Percentiles rank a stretch among this genome's conserved stretches.
Conservation (phyloP, 2,113 vertebrate species). For the Archocentrus centrarchus region DNA sequence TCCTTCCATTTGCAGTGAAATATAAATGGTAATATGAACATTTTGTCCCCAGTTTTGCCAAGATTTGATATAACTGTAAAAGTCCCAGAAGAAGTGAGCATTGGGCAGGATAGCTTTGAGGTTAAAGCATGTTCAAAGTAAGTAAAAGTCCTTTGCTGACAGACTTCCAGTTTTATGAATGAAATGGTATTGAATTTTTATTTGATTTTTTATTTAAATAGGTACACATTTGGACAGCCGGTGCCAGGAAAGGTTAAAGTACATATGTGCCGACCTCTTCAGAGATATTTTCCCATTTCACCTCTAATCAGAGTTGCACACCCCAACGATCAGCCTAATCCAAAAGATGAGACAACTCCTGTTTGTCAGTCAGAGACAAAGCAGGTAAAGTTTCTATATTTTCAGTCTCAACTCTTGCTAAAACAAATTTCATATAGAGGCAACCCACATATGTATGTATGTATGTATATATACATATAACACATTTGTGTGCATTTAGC, state of each 20-base stretch:
- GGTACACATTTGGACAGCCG: constrained; percentile 79
- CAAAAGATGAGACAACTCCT: neutral
- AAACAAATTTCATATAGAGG: neutral
- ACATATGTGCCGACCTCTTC: constrained; percentile 41
- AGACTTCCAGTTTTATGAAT: neutral
- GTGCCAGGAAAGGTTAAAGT: constrained; percentile 64
- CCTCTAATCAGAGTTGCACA: neutral
- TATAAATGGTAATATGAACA: neutral
- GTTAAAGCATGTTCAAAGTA: constrained; percentile 71
- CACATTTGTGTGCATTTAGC: too few relatives aligned
- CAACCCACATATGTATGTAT: too few relatives aligned
- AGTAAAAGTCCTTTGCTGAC: constrained; percentile 25
- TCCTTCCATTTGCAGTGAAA: neutral
- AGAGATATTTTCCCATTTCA: accelerated
- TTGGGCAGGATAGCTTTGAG: constrained; percentile 44
- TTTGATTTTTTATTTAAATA: constrained; percentile 22
- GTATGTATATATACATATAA: too few relatives aligned
- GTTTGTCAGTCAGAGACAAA: constrained; percentile 53
- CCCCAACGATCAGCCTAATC: neutral
- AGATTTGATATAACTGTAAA: constrained; percentile 71
- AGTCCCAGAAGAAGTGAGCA: constrained; percentile 27
- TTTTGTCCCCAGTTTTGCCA: constrained; percentile 42
- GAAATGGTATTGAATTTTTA: too few relatives aligned
- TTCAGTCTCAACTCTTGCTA: neutral
- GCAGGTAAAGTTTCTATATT: constrained; percentile 40